Evolutionary conservation across 2,888 invertebrate species (phyloP).

Genomic region (Hyposoter didymator): DNA sequence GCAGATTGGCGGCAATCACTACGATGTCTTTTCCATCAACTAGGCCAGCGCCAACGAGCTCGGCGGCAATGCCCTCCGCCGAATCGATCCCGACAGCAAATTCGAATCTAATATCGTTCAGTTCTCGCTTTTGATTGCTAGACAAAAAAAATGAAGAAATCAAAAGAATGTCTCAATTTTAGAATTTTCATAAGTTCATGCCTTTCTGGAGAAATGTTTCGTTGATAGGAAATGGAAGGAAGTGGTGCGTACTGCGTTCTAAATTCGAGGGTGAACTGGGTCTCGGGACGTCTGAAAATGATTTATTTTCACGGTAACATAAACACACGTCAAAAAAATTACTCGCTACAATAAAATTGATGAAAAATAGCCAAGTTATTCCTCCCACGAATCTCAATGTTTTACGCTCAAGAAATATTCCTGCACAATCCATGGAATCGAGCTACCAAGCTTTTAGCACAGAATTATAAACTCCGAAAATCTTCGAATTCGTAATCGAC

Average conservation of each 20-base stretch:
- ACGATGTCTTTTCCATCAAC: conserved; percentile 96
- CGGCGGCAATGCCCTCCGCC: conserved; percentile 96
- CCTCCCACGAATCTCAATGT: too few relatives aligned
- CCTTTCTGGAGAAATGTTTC: conserved; percentile 17
- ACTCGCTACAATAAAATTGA: too few relatives aligned
- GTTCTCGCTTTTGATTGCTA: conserved; percentile 94
- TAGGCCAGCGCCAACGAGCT: conserved; percentile 97
- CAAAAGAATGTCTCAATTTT: not conserved
- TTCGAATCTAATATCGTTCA: conserved; percentile 99
- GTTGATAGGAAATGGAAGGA: conserved; percentile 34
- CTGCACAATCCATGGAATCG: too few relatives aligned
- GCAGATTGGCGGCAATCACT: conserved; percentile 96
- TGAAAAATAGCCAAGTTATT: too few relatives aligned
- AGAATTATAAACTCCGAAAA: too few relatives aligned
- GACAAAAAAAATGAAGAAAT: conserved; percentile 59
- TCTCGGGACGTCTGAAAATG: conserved; percentile 76
- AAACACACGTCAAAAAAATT: too few relatives aligned
- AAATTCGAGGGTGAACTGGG: conserved; percentile 75
- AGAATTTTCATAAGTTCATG: not conserved
- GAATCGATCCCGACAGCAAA: conserved; percentile 95
- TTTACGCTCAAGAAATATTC: too few relatives aligned
- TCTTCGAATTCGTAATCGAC: too few relatives aligned
- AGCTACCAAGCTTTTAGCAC: too few relatives aligned
- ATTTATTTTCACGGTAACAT: conserved; percentile 7
- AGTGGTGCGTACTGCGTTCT: conserved; percentile 72